Evolutionary conservation across 2,888 invertebrate species (phyloP).

Genomic region (Odontothrips loti): DNA sequence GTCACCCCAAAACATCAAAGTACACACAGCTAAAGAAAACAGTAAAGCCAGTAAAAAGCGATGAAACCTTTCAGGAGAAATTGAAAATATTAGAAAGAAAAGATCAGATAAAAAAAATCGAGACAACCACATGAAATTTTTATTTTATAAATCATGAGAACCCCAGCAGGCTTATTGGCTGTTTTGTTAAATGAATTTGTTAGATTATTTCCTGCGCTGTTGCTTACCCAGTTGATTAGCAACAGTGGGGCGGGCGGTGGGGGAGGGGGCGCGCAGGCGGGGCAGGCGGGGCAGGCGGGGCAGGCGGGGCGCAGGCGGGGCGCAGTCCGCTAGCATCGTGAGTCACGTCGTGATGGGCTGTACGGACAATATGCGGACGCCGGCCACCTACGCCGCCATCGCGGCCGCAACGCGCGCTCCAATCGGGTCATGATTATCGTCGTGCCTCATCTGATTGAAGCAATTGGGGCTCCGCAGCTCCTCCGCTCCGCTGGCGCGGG

Average conservation of each 20-base stretch:
- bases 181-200: no score
- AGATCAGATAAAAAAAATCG: no score
- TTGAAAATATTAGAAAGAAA: no score
- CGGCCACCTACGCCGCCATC: slow-evolving; percentile 11
- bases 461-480: background rate
- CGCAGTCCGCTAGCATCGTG: background rate
- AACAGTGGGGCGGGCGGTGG: background rate
- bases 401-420: background rate
- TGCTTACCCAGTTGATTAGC: no score
- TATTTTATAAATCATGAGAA: no score
- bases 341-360: background rate
- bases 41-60: no score
- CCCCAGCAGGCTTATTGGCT: no score
- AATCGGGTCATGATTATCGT: slow-evolving; percentile 6
- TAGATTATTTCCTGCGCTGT: no score
- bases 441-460: slow-evolving; percentile 19
- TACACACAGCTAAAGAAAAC: no score
- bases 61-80: no score
- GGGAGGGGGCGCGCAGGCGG: background rate
- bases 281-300: background rate
- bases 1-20: no score
- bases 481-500: background rate
- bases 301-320: background rate
- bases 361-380: background rate
- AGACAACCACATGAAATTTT: no score